A percentile compares a stretch with the other conserved stretches of the same genome.
These are phyloP conservation scores for Typhlichthys eigenmanni DNA, from an alignment of 2,797 vertebrate genomes.

Conservation along the genomic window DNA sequence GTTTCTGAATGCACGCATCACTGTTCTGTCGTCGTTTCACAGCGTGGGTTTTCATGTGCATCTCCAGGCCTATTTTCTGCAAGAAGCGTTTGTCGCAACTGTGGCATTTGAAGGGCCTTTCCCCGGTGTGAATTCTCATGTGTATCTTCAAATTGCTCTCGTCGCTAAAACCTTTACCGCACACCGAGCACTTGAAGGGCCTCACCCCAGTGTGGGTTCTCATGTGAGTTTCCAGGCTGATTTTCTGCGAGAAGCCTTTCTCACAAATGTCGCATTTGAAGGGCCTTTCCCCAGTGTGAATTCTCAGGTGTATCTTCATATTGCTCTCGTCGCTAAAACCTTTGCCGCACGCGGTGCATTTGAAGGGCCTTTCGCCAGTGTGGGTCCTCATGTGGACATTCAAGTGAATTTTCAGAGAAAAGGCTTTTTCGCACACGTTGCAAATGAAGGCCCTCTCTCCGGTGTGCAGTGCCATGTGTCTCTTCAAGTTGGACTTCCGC, in stretches of 20 bases:
- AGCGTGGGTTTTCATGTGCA: neutral
- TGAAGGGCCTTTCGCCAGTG: neutral
- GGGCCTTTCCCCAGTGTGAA: neutral
- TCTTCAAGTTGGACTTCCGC: conserved; percentile 2
- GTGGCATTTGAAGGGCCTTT: neutral
- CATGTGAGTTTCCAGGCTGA: neutral
- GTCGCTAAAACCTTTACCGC: conserved; percentile 1
- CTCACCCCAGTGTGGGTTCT: neutral
- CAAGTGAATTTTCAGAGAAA: conserved; percentile 1
- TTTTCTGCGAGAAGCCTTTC: neutral
- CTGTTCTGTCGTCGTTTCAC: neutral
- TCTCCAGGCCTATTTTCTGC: neutral
- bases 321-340: neutral
- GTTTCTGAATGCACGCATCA: neutral
- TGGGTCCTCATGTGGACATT: neutral
- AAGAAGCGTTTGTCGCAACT: neutral
- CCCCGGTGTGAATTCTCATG: neutral
- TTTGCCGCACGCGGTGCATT: neutral
- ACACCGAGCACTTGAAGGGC: neutral
- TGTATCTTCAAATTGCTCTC: conserved; percentile 1
- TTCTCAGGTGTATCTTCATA: neutral
- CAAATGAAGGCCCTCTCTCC: conserved; percentile 1
- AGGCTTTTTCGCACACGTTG: conserved; percentile 1
- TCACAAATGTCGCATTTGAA: neutral
- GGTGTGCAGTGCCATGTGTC: neutral